Percentiles rank a stretch among this genome's conserved stretches.
Conservation (phyloP, 1,140 invertebrate genomes). For the Andricus grossulariae region DNA sequence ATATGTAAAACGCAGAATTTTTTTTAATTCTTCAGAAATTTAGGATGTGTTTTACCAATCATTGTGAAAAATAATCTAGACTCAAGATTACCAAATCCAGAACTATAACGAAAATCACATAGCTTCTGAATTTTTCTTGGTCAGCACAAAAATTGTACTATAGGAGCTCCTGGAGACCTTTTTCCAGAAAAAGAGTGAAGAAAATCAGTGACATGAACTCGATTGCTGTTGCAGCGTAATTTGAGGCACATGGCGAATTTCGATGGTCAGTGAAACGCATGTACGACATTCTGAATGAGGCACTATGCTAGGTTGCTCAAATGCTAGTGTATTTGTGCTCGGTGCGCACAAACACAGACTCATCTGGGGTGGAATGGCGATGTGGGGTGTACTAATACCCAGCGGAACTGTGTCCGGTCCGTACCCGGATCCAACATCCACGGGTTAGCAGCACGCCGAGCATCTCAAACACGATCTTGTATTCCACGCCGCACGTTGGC, state of each 20-base stretch:
- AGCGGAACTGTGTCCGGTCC: conserved; percentile 44
- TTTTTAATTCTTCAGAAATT: too few relatives aligned
- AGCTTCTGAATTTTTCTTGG: too few relatives aligned
- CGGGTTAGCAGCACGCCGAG: conserved; percentile 53
- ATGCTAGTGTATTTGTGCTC: too few relatives aligned
- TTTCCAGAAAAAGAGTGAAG: neutral
- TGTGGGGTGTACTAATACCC: conserved; percentile 6
- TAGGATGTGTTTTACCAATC: too few relatives aligned
- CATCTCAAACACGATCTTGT: conserved; percentile 74
- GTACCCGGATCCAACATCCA: conserved; percentile 66
- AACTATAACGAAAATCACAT: too few relatives aligned
- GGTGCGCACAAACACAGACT: neutral
- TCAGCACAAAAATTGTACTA: too few relatives aligned
- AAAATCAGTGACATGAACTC: neutral
- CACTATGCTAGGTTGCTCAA: too few relatives aligned
- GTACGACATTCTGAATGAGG: neutral
- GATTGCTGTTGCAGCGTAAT: neutral
- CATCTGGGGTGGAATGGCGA: conserved; percentile 3
- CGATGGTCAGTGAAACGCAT: conserved; percentile 7
- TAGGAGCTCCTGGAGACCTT: neutral
- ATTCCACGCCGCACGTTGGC: conserved; percentile 49
- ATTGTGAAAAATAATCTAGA: too few relatives aligned
- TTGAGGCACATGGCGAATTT: neutral
- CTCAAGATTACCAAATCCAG: too few relatives aligned
- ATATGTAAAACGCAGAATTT: neutral